Evolutionary conservation across 2,113 vertebrate species (phyloP), one percentile per base, ranked within the genome.

Genomic region (Cololabis saira): DNA sequence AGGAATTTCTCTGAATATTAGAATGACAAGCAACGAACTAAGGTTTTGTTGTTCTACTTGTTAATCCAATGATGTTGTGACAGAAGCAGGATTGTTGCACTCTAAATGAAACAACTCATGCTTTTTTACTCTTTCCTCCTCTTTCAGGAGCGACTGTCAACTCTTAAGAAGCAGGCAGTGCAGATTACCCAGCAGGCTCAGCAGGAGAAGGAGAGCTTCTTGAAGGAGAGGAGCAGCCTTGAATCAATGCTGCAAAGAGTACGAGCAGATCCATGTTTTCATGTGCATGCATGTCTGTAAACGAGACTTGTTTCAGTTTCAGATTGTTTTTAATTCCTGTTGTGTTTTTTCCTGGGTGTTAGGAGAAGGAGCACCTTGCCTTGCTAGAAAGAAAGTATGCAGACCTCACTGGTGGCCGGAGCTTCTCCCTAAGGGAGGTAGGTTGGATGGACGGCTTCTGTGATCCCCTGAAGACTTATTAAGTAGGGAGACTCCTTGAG

Each of bases 291-390:
- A n/a, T 37, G 16, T 18, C 13, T 19, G 0, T 69, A 42, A 42
- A 3, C 5, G 5, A 0, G 2, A n/a, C 54, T 27, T 5, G 8
- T 13, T 58, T 47, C 30, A 12, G 22, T 2, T 3, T 17, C 24
- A 0, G 33, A 10, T 57, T 41, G 12, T 0, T 30, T 30, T 49
- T 30, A 1, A 2, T 40, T 52, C 58, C 2, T 9, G 10, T 37
- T 37, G 33, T 37, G 10, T 47, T 37, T 44, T 5, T 6, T 54
- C 69, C 4, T 4, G 13, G 80, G 15, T 68, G 2, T 24, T 30
- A 98, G 97, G 96, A 98, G 90, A 98, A 97, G 80, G 96, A 98
- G 87, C 96, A 95, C 76, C 93, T 98, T 53, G 84, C 89, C 75
- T 88, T 81, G 83, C 84, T 98, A 86, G 96, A 98, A 90, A 95